Percentiles rank a stretch among this genome's conserved stretches.
phyloP scores from a whole-genome alignment of 2,797 vertebrate genomes.

The Gobio occitaniae region DNA sequence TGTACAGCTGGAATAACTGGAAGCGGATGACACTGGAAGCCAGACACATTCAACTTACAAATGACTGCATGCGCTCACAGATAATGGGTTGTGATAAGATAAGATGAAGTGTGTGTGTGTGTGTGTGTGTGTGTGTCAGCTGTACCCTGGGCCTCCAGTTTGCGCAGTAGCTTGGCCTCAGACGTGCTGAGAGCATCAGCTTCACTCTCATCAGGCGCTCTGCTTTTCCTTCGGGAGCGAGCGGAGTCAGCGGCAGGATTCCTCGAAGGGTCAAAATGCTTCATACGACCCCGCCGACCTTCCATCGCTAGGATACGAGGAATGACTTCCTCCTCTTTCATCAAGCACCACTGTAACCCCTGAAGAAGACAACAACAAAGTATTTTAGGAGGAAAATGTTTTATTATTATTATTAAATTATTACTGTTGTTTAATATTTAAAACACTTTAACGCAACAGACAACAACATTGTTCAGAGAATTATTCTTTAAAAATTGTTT shows the following conservation, averaged over 20 bases:
- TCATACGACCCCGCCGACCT: conserved; percentile 84
- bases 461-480: not conserved
- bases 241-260: conserved; percentile 68
- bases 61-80: too few species aligned
- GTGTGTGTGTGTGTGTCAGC: not conserved
- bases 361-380: conserved; percentile 59
- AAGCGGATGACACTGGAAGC: not conserved
- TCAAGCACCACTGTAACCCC: conserved; percentile 91
- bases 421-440: not conserved
- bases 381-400: not conserved
- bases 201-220: conserved; percentile 79
- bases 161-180: conserved; percentile 88
- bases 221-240: conserved; percentile 77
- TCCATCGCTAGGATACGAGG: conserved; percentile 89
- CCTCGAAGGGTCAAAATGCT: conserved; percentile 75
- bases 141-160: conserved; percentile 93
- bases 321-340: conserved; percentile 89
- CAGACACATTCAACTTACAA: not conserved
- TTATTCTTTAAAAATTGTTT: too few species aligned
- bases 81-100: too few species aligned
- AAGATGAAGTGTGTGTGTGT: not conserved
- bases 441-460: not conserved
- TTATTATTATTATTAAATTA: not conserved
- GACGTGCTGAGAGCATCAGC: conserved; percentile 78
- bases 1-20: too few species aligned